Conservation (phyloP, 2,113 vertebrate species). For the Herpetotheres cachinnans region DNA sequence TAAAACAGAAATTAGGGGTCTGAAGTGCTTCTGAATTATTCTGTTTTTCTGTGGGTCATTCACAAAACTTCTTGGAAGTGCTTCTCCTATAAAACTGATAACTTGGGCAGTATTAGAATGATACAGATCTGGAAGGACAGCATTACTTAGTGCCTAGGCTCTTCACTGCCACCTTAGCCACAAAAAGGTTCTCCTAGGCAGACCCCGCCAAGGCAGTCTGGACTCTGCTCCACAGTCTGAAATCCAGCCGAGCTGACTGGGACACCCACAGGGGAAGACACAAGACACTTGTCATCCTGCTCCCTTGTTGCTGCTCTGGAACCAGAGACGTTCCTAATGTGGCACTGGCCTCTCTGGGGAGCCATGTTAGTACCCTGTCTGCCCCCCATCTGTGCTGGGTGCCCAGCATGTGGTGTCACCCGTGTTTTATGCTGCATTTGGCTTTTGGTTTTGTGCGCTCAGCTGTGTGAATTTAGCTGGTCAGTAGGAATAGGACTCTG, state of each 20-base stretch:
- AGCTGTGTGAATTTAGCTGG: background rate
- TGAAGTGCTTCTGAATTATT: background rate
- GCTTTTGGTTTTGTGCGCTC: background rate
- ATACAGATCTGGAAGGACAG: background rate
- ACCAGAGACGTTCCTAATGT: background rate
- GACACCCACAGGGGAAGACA: background rate
- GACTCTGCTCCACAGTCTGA: background rate
- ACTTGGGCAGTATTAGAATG: background rate
- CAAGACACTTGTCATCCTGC: background rate
- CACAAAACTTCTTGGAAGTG: background rate
- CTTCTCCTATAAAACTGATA: background rate
- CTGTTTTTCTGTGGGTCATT: background rate
- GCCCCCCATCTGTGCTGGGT: background rate
- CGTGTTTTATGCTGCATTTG: background rate
- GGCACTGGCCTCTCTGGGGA: background rate
- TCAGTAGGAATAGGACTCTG: background rate
- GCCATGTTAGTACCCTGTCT: background rate
- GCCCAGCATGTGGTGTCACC: background rate
- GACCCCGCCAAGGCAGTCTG: background rate
- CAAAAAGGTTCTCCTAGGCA: background rate
- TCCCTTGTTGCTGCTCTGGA: background rate
- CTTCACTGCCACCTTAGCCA: background rate
- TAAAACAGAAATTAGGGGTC: background rate
- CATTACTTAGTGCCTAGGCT: background rate
- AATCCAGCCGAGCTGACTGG: background rate